Base-by-base conservation (phyloP, 2,888 invertebrate species). In the Parnassius mnemosyne region DNA sequence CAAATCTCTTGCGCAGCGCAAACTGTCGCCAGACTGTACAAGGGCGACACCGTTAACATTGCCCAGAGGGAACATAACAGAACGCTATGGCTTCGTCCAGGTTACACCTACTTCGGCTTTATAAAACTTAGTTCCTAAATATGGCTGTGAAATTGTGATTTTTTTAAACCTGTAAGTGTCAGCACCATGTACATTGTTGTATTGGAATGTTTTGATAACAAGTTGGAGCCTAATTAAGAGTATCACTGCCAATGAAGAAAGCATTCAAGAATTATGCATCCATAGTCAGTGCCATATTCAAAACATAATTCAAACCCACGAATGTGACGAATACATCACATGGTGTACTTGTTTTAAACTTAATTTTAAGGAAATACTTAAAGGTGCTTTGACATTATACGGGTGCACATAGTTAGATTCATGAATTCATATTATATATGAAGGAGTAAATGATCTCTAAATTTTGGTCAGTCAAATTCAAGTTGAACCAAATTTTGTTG, bases 81-180 rank as follows among this genome's bases (percentile, higher is more conserved):
- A 43, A 89, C 84, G 1, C 72, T 91, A 12, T 84, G 84, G 81
- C 79, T 90, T 0, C 63, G 79, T 65, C 82, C 81, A 0, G 90
- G 90, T 0, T 85, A 87, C 70, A 80, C 84, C 3, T 89, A 85
- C 76, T 73, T 90, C 62, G 90, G 90, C 2, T 87, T 91, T 59
- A 76, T 90, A 9, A 90, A 89, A 82, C 79, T 91, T 71, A 83
- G 84, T 81, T 85, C 89, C 83, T 89, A 85, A 57, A 78, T 62
- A 64, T 64, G 80, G 81, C 84, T 85, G 85, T 84, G 83, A 82
- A 73, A 76, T 47, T 41, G 47, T 52, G n/a, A 52, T 52, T 52
- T 11, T 20, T 57, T 12, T 58, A 52, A 34, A 53, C 20, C 11
- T 12, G 42, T 44, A 52, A 46, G 20, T 41, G 34, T 42, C 2